Evolutionary conservation across 2,113 vertebrate genomes (phyloP).

Genomic region (Condylura cristata): DNA sequence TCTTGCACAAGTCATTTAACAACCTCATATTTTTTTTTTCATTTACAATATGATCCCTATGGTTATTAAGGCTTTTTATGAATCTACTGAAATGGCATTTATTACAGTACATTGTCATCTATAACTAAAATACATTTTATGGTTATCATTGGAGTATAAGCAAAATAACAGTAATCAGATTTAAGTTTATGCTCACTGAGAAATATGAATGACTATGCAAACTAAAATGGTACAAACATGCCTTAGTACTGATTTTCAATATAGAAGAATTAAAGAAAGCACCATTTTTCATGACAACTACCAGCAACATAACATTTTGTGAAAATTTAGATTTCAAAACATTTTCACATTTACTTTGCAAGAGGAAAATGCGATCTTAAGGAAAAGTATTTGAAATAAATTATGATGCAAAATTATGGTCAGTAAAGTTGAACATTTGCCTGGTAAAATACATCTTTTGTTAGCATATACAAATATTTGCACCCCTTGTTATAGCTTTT

Average conservation of each 20-base stretch:
- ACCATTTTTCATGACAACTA: not conserved
- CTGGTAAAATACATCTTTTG: not conserved
- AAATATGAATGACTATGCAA: not conserved
- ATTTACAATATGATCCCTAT: slow-evolving; percentile 6
- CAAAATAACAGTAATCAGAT: not conserved
- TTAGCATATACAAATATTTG: not conserved
- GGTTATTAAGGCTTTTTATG: slow-evolving; percentile 43
- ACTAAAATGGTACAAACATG: not conserved
- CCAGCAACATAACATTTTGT: not conserved
- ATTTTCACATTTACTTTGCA: not conserved
- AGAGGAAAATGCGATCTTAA: not conserved
- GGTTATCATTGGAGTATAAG: slow-evolving; percentile 15
- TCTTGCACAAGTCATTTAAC: slow-evolving; percentile 34
- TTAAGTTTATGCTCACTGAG: slow-evolving; percentile 20
- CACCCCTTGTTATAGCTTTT: too few species aligned
- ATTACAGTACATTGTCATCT: not conserved
- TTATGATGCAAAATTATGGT: not conserved
- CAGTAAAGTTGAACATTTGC: not conserved
- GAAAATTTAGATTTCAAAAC: slow-evolving; percentile 39
- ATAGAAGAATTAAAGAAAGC: slow-evolving; percentile 29
- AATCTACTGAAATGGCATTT: slow-evolving; percentile 42
- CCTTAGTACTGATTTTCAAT: not conserved
- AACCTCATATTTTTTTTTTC: not conserved
- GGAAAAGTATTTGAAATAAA: not conserved
- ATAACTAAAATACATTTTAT: slow-evolving; percentile 30